phyloP scores from a whole-genome alignment of 1,140 invertebrate genomes.

The Eriosoma lanigerum region DNA sequence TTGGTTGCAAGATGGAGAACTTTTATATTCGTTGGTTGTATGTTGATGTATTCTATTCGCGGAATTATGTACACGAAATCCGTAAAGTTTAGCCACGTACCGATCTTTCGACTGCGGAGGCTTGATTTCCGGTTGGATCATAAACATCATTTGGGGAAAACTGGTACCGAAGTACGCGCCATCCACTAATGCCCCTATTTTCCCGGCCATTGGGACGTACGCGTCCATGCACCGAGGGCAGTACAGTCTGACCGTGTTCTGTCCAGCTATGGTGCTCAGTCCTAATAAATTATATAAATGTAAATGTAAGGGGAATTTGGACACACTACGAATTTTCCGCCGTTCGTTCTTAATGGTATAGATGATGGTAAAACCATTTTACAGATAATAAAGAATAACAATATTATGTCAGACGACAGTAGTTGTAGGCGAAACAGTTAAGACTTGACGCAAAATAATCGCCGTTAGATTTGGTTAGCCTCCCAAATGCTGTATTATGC shows the following conservation, averaged over 20 bases:
- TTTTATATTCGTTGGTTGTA: not conserved
- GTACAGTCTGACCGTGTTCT: not conserved
- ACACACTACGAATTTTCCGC: too few species aligned
- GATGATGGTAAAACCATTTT: too few species aligned
- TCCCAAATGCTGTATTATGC: too few species aligned
- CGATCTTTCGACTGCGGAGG: not conserved
- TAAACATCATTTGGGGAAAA: constrained; percentile 12
- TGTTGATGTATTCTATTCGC: not conserved
- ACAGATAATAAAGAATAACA: too few species aligned
- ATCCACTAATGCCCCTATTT: not conserved
- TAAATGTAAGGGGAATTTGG: too few species aligned
- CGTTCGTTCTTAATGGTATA: too few species aligned
- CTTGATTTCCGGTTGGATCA: not conserved
- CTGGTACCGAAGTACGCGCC: constrained; percentile 17
- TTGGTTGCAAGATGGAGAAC: not conserved
- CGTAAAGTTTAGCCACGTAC: not conserved
- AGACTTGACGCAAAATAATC: too few species aligned
- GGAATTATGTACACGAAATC: not conserved
- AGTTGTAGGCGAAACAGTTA: too few species aligned
- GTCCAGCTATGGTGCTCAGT: not conserved
- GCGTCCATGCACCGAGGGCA: constrained; percentile 18
- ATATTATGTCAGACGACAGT: too few species aligned
- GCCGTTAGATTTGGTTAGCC: too few species aligned
- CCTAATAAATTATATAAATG: not conserved
- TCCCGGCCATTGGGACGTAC: not conserved